These are phyloP conservation scores for Aulostomus chinensis DNA, from an alignment of 2,797 vertebrate genomes.

Conservation along the genomic window DNA sequence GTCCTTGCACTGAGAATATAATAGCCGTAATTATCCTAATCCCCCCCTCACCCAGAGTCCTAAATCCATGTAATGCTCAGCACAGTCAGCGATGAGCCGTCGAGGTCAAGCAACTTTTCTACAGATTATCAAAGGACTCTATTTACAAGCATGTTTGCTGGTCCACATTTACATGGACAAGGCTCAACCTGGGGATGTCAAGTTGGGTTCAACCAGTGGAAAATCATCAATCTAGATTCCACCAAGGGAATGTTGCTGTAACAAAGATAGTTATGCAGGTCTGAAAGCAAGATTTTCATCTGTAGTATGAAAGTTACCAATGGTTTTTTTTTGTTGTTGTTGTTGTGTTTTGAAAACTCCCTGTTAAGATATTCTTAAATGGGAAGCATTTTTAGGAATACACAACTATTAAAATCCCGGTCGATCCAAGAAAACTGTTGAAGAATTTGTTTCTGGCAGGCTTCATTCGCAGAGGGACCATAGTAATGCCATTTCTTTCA, in stretches of 20 bases:
- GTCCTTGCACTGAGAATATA: constrained; percentile 73
- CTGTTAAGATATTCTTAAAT: too few species aligned
- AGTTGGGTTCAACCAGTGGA: constrained; percentile 58
- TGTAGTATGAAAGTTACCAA: too few species aligned
- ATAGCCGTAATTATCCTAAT: constrained; percentile 81
- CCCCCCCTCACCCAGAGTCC: constrained; percentile 65
- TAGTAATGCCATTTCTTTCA: too few species aligned
- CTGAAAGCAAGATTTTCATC: constrained; percentile 37
- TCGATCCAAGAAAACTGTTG: too few species aligned
- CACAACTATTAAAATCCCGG: too few species aligned
- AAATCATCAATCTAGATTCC: constrained; percentile 31
- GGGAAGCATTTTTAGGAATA: too few species aligned
- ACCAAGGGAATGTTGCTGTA: constrained; percentile 14
- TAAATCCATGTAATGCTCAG: constrained; percentile 54
- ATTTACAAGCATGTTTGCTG: constrained; percentile 64
- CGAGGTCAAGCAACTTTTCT: constrained; percentile 76
- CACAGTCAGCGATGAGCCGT: constrained; percentile 58
- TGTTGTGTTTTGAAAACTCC: too few species aligned
- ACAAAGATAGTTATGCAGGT: constrained; percentile 30
- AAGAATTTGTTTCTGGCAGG: too few species aligned
- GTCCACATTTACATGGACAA: constrained; percentile 56
- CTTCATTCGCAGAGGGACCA: too few species aligned
- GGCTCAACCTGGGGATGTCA: constrained; percentile 15
- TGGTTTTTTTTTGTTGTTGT: too few species aligned
- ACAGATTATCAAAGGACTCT: constrained; percentile 71